Percentiles rank a stretch among this genome's conserved stretches.
These are phyloP conservation scores for Leucoraja erinaceus DNA, from an alignment of 2,113 vertebrate species.

Conservation along the genomic window DNA sequence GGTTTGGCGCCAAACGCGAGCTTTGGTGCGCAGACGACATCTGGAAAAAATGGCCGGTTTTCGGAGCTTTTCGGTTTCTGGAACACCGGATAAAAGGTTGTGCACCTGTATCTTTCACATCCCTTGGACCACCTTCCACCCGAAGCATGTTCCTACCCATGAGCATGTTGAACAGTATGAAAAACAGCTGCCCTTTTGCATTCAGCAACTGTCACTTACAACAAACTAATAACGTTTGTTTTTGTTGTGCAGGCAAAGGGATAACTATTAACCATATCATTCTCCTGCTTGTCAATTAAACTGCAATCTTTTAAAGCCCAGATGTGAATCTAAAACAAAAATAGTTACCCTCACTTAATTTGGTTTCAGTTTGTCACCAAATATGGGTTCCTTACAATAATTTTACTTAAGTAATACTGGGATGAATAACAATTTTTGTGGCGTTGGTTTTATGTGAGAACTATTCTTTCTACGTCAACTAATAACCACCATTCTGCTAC, in stretches of 20 bases:
- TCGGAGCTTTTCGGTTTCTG: no score
- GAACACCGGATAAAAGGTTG: no score
- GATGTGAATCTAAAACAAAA: neutral
- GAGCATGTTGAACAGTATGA: neutral
- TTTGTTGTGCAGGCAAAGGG: neutral
- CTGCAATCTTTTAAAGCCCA: neutral
- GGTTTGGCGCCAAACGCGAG: no score
- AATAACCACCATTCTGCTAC: no score
- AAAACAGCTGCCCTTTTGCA: neutral
- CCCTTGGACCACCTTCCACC: neutral
- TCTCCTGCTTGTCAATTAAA: neutral
- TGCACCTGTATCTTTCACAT: neutral
- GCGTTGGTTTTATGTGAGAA: neutral
- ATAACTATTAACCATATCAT: neutral
- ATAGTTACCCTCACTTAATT: neutral
- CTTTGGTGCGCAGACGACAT: no score
- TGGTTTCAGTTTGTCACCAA: neutral
- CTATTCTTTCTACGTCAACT: neutral
- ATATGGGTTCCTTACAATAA: neutral
- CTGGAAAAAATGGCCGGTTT: no score
- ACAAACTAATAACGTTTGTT: neutral
- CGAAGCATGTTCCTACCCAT: no score
- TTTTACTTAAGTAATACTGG: neutral
- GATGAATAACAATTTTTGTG: neutral
- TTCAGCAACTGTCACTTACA: neutral